A percentile compares a stretch with the other conserved stretches of the same genome.
Evolutionary conservation across 2,797 vertebrate species (phyloP).

Genomic region (Apogon talboti): DNA sequence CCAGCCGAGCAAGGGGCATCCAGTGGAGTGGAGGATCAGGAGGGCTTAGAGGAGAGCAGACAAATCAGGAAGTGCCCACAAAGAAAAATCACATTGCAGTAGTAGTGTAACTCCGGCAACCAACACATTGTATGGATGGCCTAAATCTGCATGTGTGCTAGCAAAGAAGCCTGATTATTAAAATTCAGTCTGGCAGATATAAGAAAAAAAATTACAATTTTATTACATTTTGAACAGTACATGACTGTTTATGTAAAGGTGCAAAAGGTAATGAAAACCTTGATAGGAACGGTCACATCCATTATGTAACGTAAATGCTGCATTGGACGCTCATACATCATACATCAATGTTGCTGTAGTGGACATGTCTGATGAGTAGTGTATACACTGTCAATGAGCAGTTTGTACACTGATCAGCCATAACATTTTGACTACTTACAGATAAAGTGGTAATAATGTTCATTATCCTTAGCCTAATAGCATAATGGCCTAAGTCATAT

Average conservation of each 20-base stretch:
- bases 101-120: neutral
- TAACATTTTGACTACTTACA: too few relatives aligned
- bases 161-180: slow-evolving; percentile 2
- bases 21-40: slow-evolving; percentile 80
- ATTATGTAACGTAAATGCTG: too few relatives aligned
- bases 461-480: too few relatives aligned
- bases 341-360: too few relatives aligned
- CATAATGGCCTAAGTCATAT: too few relatives aligned
- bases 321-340: too few relatives aligned
- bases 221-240: neutral
- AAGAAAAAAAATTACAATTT: neutral
- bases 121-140: slow-evolving; percentile 8
- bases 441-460: too few relatives aligned
- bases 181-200: slow-evolving; percentile 2
- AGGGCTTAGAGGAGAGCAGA: slow-evolving; percentile 41
- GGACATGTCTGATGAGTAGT: too few relatives aligned
- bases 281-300: too few relatives aligned
- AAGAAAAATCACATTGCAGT: slow-evolving; percentile 5
- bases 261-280: too few relatives aligned
- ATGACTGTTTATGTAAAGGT: neutral
- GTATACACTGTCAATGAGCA: too few relatives aligned
- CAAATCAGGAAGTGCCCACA: neutral
- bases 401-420: too few relatives aligned
- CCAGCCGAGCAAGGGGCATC: slow-evolving; percentile 77
- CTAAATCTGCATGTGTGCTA: slow-evolving; percentile 3